Evolutionary conservation across 1,140 invertebrate species (phyloP).

Genomic region (Zaprionus capensis): DNA sequence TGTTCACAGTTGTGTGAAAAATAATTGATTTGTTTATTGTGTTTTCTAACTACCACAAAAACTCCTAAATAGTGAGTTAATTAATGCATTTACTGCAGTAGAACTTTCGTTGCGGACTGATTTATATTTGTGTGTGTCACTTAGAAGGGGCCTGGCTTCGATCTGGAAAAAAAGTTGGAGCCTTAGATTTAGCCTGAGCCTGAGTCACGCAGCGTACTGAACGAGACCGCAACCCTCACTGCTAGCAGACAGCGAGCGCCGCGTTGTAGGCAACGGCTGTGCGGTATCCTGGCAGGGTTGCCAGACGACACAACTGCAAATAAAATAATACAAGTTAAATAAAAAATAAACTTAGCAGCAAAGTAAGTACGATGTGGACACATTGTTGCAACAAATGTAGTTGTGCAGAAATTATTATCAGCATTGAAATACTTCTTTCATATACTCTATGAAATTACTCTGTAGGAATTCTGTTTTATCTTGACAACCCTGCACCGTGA

Average conservation of each 20-base stretch:
- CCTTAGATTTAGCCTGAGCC: conserved; percentile 16
- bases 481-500: conserved; percentile 50
- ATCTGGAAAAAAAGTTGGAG: conserved; percentile 11
- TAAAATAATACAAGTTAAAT: neutral
- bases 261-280: conserved; percentile 18
- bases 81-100: conserved; percentile 7
- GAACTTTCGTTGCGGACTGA: conserved; percentile 13
- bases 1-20: conserved; percentile 42
- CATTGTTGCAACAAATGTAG: neutral
- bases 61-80: neutral
- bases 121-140: conserved; percentile 19
- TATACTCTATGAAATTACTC: neutral
- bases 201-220: conserved; percentile 67
- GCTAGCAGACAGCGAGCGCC: conserved; percentile 36
- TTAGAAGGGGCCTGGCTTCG: conserved; percentile 18
- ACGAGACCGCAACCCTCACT: conserved; percentile 77
- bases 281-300: conserved; percentile 48
- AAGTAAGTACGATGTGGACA: neutral
- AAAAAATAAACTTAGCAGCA: neutral
- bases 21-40: conserved; percentile 48
- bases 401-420: neutral
- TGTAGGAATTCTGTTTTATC: neutral
- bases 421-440: neutral
- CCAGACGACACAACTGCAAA: neutral
- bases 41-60: conserved; percentile 8